Evolutionary conservation across 2,113 vertebrate species (phyloP).

Genomic region (Ranitomeya imitator): DNA sequence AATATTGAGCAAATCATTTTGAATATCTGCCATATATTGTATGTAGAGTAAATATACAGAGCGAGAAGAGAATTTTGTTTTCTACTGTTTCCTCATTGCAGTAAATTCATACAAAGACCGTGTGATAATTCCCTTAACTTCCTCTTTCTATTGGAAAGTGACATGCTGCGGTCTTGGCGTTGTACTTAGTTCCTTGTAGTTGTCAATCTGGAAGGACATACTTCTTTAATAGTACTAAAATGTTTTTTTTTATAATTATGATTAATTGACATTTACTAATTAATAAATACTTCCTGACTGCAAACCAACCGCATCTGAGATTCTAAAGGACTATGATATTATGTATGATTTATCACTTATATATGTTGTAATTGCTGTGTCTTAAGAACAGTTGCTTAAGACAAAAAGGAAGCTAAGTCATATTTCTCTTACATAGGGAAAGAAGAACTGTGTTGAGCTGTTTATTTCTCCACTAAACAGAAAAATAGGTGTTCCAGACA

Average conservation of each 20-base stretch:
- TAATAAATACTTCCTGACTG: not conserved
- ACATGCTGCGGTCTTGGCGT: not conserved
- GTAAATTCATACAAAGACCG: not conserved
- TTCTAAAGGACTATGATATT: not conserved
- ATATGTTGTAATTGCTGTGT: slow-evolving; percentile 4
- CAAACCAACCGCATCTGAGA: not conserved
- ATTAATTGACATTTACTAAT: not conserved
- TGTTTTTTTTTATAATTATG: not conserved
- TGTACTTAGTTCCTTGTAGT: not conserved
- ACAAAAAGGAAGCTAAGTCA: slow-evolving; percentile 41
- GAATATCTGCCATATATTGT: no score
- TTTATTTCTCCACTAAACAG: slow-evolving; percentile 84
- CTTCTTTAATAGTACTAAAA: not conserved
- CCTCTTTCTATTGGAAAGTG: not conserved
- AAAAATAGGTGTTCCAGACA: slow-evolving; percentile 76
- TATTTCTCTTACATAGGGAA: slow-evolving; percentile 70
- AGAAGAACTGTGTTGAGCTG: slow-evolving; percentile 89
- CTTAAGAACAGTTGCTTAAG: not conserved
- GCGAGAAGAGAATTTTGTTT: not conserved
- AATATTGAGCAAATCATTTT: no score
- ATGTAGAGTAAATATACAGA: not conserved
- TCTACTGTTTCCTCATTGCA: not conserved
- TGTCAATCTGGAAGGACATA: not conserved
- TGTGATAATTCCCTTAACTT: not conserved
- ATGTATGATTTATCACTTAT: not conserved